Percentiles rank a stretch among this genome's conserved stretches.
Evolutionary conservation across 30 jellyfish, hydroid and myxozoan species (phyloP).

Genomic region (Sanderia malayensis): DNA sequence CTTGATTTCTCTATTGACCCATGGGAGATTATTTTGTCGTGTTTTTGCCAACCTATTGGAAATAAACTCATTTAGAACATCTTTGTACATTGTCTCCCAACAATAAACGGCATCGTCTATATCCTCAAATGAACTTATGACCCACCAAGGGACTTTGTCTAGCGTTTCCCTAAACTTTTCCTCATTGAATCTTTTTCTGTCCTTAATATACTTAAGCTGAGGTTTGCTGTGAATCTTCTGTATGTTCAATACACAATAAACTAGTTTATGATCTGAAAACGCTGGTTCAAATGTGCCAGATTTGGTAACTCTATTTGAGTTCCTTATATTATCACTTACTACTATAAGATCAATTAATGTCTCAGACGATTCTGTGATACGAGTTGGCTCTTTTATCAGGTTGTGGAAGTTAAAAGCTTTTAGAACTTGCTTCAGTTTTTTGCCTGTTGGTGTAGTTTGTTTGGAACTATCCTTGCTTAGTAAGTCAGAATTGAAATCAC

Average conservation of each 20-base stretch:
- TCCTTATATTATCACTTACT: conserved; percentile 11
- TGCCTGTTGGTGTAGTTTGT: no score
- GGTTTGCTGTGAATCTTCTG: conserved; percentile 15
- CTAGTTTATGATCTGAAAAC: neutral
- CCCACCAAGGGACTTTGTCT: conserved; percentile 12
- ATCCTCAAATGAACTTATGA: conserved; percentile 4
- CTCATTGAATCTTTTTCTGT: conserved; percentile 9
- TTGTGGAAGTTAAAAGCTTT: no score
- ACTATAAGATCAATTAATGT: conserved; percentile 4
- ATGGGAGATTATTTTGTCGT: neutral
- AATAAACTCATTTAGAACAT: conserved; percentile 8
- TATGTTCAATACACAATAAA: conserved; percentile 5
- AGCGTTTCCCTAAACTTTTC: conserved; percentile 13
- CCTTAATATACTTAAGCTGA: conserved; percentile 9
- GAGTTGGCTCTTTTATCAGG: no score
- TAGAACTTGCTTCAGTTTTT: no score
- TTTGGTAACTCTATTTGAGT: conserved; percentile 6
- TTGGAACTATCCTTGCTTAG: no score
- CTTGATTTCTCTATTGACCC: neutral
- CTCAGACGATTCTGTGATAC: conserved; percentile 4
- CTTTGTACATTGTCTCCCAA: conserved; percentile 9
- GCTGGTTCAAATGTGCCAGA: neutral
- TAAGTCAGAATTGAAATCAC: no score
- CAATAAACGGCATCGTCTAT: conserved; percentile 8
- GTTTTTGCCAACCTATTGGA: conserved; percentile 6